Conservation (phyloP, 2,113 vertebrate genomes). For the Danionella cerebrum region DNA sequence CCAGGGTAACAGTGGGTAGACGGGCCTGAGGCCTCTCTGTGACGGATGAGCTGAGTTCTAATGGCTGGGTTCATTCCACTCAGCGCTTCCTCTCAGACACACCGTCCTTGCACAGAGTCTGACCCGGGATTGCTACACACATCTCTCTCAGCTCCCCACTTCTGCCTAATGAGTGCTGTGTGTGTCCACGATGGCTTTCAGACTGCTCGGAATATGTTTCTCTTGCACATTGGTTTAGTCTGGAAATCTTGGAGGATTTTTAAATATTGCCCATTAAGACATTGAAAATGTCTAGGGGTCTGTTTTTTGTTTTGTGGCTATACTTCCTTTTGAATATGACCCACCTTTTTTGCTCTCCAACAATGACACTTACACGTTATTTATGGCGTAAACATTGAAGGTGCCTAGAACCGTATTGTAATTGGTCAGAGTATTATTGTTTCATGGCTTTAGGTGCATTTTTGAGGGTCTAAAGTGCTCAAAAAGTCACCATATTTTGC, state of each 20-base stretch:
- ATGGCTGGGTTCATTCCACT: slow-evolving; percentile 52
- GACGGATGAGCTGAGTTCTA: slow-evolving; percentile 64
- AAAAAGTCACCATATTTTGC: no score
- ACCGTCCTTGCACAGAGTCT: slow-evolving; percentile 50
- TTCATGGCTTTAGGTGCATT: no score
- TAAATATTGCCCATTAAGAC: neutral
- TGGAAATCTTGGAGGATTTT: neutral
- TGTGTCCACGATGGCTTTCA: neutral
- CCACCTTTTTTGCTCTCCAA: neutral
- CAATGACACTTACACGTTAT: no score
- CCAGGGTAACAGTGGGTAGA: slow-evolving; percentile 65
- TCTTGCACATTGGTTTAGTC: neutral
- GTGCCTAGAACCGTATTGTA: no score
- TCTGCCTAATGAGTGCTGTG: slow-evolving; percentile 11
- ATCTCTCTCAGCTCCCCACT: slow-evolving; percentile 37
- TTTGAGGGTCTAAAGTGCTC: no score
- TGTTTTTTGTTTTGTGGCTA: neutral
- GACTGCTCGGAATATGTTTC: neutral
- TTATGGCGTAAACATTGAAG: no score
- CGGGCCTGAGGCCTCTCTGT: slow-evolving; percentile 60
- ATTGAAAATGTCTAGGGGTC: neutral
- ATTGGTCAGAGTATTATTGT: no score
- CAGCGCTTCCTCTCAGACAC: slow-evolving; percentile 39
- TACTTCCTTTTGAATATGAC: neutral
- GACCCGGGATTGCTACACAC: slow-evolving; percentile 48